These are phyloP conservation scores for Oeneis ivallda DNA, from an alignment of 2,888 invertebrate genomes.

Conservation along the genomic window DNA sequence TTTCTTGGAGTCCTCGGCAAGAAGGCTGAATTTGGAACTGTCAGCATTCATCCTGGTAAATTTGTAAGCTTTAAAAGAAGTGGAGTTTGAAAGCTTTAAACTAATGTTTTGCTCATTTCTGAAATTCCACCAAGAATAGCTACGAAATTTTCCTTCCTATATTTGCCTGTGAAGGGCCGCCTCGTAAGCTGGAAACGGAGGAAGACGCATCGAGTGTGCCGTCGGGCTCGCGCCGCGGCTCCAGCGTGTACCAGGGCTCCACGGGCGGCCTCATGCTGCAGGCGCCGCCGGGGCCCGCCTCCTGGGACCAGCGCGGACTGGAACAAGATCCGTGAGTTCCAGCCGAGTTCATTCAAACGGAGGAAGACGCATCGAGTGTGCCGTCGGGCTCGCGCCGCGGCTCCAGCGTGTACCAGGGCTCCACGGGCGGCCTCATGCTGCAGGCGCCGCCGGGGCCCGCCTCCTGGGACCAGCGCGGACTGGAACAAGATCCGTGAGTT, in stretches of 20 bases:
- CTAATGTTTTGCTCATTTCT: background rate
- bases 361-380: constrained; percentile 19
- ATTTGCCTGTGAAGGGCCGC: constrained; percentile 60
- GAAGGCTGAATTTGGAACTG: constrained; percentile 80
- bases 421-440: constrained; percentile 62
- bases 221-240: constrained; percentile 54
- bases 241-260: constrained; percentile 60
- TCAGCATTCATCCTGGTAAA: constrained; percentile 77
- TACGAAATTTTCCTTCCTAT: background rate
- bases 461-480: constrained; percentile 39
- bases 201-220: constrained; percentile 25
- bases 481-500: constrained; percentile 31
- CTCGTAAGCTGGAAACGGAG: constrained; percentile 43
- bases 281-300: constrained; percentile 45
- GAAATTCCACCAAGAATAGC: background rate
- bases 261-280: constrained; percentile 62
- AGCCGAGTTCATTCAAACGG: background rate
- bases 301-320: constrained; percentile 40
- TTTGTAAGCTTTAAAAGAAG: background rate
- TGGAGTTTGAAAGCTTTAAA: background rate
- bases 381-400: constrained; percentile 52
- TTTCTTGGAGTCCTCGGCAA: constrained; percentile 80
- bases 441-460: constrained; percentile 46
- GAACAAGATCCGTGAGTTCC: constrained; percentile 23
- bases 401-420: constrained; percentile 60